Evolutionary conservation across 2,888 invertebrate genomes (phyloP), one percentile per base, ranked within the genome.

Genomic region (Lapara coniferarum): DNA sequence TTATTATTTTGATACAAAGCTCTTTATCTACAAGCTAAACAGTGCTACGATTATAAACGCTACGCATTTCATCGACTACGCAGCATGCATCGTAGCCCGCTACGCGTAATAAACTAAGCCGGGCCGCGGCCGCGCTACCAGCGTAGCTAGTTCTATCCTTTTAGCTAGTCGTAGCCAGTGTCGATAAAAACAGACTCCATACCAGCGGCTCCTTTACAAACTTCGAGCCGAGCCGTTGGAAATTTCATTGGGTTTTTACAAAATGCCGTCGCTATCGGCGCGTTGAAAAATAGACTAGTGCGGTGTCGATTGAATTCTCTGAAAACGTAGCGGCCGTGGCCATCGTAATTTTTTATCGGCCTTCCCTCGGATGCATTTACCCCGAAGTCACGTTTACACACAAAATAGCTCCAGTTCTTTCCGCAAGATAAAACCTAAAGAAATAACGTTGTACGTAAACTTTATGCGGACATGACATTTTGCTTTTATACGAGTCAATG

Each of bases 281-380:
- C 76, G 78, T 81, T 76, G 68, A 76, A 82, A 85, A 86, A 87
- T 83, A 75, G 73, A 75, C 76, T 76, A 76, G 66, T 71, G 68
- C 56, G 76, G 78, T 79, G 83, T 79, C 86, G 81, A 88, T 88
- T 86, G 87, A 88, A 88, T 87, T 84, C 85, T 78, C 78, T 74
- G 71, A 76, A 78, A 82, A 81, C 72, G 71, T 71, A 71, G 75
- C 75, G 78, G 71, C 78, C 74, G 83, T 67, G 83, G 85, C 73
- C 73, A 71, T 85, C 86, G 85, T 87, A 85, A 84, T 84, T 84
- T 86, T 86, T 88, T 88, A 87, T 87, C 81, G 85, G 72, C 78
- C 68, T 77, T 82, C 86, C 83, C 82, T 70, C 49, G 83, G 79
- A 85, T 78, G 77, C 80, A 79, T 84, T 85, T 83, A 82, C 78